phyloP scores from a whole-genome alignment of 2,888 invertebrate genomes.

The Plemyria rubiginata region DNA sequence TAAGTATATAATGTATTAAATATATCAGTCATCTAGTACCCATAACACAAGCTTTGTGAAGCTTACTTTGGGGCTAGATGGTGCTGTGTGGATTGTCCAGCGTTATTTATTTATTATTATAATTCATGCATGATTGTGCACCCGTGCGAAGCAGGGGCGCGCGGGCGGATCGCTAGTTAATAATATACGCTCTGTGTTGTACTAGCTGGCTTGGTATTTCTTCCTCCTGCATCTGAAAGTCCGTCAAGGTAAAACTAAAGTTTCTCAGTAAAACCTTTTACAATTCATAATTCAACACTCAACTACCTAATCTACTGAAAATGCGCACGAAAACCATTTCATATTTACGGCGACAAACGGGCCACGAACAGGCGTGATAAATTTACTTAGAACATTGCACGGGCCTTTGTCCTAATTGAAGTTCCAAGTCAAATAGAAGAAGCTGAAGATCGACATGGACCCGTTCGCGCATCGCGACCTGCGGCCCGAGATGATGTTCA shows the following conservation, averaged over 20 bases:
- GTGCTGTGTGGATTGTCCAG: no score
- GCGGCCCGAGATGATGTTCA: slow-evolving; percentile 80
- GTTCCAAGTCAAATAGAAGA: slow-evolving; percentile 23
- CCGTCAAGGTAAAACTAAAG: neutral
- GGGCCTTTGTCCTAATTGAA: slow-evolving; percentile 20
- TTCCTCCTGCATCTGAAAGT: no score
- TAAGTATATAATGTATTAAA: no score
- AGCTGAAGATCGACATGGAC: slow-evolving; percentile 65
- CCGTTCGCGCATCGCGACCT: slow-evolving; percentile 68
- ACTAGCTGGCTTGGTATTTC: no score
- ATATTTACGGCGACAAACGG: slow-evolving; percentile 18
- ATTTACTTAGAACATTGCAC: slow-evolving; percentile 18
- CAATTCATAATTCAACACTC: slow-evolving; percentile 1
- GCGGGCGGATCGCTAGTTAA: no score
- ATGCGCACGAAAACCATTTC: slow-evolving; percentile 12
- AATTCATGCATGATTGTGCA: no score
- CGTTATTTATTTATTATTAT: no score
- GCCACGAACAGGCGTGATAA: slow-evolving; percentile 27
- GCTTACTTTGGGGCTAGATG: no score
- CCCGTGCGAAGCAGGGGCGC: no score
- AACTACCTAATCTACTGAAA: slow-evolving; percentile 5
- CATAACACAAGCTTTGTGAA: no score
- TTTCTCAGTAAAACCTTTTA: neutral
- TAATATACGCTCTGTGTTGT: no score
- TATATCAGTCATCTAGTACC: no score